Percentiles rank a stretch among this genome's conserved stretches.
phyloP scores from a whole-genome alignment of 2,113 vertebrate genomes.

The Cephalopterus ornatus region DNA sequence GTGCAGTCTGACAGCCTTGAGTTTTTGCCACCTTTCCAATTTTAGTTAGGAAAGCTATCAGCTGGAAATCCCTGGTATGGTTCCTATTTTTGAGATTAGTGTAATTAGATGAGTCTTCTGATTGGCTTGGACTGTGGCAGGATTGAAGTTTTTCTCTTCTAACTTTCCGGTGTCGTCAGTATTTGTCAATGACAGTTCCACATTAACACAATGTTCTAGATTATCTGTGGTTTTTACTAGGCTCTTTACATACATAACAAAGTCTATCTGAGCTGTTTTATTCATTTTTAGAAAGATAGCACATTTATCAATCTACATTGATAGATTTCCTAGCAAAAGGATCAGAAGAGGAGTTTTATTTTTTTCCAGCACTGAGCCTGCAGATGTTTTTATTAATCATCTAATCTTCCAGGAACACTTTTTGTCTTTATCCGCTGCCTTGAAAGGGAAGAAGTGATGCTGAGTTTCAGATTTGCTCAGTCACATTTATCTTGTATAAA shows the following conservation, averaged over 20 bases:
- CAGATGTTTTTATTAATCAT: slow-evolving; percentile 6
- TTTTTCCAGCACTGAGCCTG: background rate
- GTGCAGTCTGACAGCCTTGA: background rate
- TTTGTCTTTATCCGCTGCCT: background rate
- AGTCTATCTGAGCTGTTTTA: background rate
- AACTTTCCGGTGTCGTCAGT: background rate
- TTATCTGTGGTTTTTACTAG: background rate
- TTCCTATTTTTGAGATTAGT: background rate
- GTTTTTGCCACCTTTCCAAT: background rate
- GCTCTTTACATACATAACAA: background rate
- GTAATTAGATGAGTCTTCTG: background rate
- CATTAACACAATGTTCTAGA: background rate
- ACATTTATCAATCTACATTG: background rate
- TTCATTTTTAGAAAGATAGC: background rate
- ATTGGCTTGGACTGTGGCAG: background rate
- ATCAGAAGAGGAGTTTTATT: background rate
- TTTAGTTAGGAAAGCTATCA: background rate
- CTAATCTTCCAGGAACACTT: background rate
- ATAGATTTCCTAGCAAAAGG: background rate
- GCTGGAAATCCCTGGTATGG: background rate
- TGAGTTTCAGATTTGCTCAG: background rate
- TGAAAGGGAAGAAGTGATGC: background rate
- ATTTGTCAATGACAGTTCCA: background rate
- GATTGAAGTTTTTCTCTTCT: background rate
- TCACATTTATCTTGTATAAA: background rate